phyloP scores from a whole-genome alignment of 1,140 invertebrate genomes.

The Heterodera schachtii region DNA sequence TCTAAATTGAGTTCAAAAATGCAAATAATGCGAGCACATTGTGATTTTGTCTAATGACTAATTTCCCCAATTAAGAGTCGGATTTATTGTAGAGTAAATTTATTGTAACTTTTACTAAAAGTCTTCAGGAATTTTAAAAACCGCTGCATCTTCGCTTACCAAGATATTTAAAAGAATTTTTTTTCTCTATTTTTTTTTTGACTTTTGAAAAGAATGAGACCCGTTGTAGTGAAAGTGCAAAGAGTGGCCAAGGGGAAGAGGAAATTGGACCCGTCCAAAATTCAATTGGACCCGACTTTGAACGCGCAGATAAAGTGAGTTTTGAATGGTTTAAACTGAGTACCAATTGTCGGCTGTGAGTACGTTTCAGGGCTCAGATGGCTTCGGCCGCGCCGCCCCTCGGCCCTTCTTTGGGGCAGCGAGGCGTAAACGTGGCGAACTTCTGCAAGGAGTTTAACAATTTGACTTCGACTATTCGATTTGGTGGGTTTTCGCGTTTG shows the following conservation, averaged over 20 bases:
- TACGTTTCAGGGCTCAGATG: conserved; percentile 61
- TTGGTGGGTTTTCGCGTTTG: conserved; percentile 70
- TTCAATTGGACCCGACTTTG: conserved; percentile 51
- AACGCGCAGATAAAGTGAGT: conserved; percentile 58
- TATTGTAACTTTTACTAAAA: not conserved
- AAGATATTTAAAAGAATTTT: not conserved
- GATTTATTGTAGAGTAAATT: not conserved
- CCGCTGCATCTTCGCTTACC: not conserved
- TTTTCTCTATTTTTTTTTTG: not conserved
- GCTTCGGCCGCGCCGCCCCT: conserved; percentile 63
- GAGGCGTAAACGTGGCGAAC: conserved; percentile 88
- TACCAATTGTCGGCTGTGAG: not conserved
- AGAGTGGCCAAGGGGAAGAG: conserved; percentile 21
- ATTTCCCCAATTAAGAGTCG: not conserved
- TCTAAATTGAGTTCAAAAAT: conserved; percentile 41
- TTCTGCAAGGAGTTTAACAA: conserved; percentile 99
- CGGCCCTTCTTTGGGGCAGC: conserved; percentile 68
- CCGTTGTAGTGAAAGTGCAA: not conserved
- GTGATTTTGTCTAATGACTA: conserved; percentile 1
- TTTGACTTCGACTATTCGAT: conserved; percentile 85
- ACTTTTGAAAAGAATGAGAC: not conserved
- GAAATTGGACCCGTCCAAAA: conserved; percentile 58
- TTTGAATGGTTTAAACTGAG: not conserved
- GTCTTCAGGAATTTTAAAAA: too few relatives aligned
- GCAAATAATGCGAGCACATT: not conserved